Base-by-base conservation (phyloP, 2,888 invertebrate genomes). In the Caenorhabditis sp. region DNA sequence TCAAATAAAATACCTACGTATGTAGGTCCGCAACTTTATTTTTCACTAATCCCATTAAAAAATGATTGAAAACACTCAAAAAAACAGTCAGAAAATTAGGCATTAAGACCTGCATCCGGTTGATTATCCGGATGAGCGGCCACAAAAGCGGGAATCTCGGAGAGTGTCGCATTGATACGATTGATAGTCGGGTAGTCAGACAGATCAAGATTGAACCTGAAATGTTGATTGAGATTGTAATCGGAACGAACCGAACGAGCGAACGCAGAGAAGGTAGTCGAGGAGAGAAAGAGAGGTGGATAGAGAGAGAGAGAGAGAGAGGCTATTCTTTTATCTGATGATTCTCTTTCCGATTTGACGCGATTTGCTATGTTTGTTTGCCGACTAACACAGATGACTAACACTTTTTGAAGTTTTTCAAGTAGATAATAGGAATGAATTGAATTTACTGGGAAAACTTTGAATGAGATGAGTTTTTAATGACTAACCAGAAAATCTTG, bases 111-210 rank as follows among this genome's bases (percentile, higher is more conserved):
- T 9, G 96, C 96, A 93, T 98, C 98, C 3, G 97, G 97, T 93
- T 98, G 97, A 90, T 95, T 94, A 86, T 95, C 95, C 50, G 97
- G 96, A 93, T 97, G 96, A 50, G 97, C 96, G 32, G 95, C 95
- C 84, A 96, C 94, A 93, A 98, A 97, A 4, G 96, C 96, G 18
- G 96, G 96, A 92, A 97, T 95, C 91, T 95, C 95, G 92, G 95
- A 95, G 85, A 97, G 93, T 90, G 96, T 95, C 64, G 95, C 94
- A 92, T 96, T 95, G 78, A 98, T 96, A 90, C 96, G 94, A 72
- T 95, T 93, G 88, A 98, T 96, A 68, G 95, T 96, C 3, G 97
- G 97, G 92, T 95, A 98, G 0, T 95, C 95, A 83, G 95, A 94
- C 87, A 97, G 93, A 92, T 97, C 96, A 13, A 97, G 97, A 90